Conservation (phyloP, 1,140 invertebrate species). For the Cyphomyrmex costatus region DNA sequence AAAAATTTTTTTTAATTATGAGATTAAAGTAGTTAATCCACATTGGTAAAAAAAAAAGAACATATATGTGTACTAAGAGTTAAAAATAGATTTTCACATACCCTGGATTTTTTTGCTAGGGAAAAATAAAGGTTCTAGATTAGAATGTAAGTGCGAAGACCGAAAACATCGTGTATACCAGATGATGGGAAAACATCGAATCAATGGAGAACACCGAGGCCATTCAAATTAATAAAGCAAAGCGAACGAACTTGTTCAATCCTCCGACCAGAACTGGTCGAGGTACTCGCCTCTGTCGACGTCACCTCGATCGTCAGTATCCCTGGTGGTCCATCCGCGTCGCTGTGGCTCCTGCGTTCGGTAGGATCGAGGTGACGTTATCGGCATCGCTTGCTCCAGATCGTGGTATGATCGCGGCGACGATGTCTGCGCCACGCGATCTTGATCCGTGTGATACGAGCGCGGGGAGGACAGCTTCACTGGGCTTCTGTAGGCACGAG, state of each 20-base stretch:
- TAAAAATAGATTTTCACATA: not conserved
- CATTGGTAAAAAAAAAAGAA: too few relatives aligned
- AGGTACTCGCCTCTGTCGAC: conserved; percentile 47
- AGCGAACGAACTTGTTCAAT: conserved; percentile 59
- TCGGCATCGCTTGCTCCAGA: conserved; percentile 33
- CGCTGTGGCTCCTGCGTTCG: conserved; percentile 40
- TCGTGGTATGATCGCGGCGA: conserved; percentile 66
- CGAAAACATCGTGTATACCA: not conserved
- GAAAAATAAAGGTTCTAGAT: not conserved
- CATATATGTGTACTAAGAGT: too few relatives aligned
- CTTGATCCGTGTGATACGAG: conserved; percentile 46
- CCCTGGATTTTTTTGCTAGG: not conserved
- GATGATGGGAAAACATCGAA: not conserved
- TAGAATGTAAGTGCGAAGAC: not conserved
- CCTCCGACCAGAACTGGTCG: conserved; percentile 52
- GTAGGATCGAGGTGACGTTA: conserved; percentile 49
- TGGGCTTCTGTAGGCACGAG: conserved; percentile 66
- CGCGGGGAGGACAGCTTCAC: conserved; percentile 64
- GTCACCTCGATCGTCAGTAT: conserved; percentile 51
- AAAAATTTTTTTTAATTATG: too few relatives aligned
- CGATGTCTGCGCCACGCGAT: conserved; percentile 27
- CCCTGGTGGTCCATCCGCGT: conserved; percentile 28
- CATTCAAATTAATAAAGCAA: conserved; percentile 54
- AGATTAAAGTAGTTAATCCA: too few relatives aligned
- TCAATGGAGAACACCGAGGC: not conserved